Percentiles rank a stretch among this genome's conserved stretches.
Evolutionary conservation across 1,140 invertebrate genomes (phyloP).

Genomic region (Catajapyx aquilonaris): DNA sequence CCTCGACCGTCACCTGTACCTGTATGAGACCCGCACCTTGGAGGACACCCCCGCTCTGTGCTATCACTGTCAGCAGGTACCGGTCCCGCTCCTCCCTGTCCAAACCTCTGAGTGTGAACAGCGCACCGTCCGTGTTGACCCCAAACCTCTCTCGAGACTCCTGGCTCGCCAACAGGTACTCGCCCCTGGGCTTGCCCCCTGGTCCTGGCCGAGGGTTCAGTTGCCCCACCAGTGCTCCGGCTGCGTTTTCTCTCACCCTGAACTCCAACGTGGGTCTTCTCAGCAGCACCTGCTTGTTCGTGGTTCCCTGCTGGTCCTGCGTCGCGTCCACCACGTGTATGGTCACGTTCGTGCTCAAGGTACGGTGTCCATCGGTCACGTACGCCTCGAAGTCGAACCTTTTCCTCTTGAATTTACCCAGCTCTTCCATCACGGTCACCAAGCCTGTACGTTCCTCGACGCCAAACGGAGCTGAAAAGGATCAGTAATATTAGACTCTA

Average conservation of each 20-base stretch:
- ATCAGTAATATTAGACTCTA: slow-evolving; percentile 6
- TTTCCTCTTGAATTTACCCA: slow-evolving; percentile 40
- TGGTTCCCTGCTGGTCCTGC: slow-evolving; percentile 37
- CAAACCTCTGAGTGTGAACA: slow-evolving; percentile 47
- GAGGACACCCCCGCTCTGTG: slow-evolving; percentile 38
- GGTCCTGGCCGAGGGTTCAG: slow-evolving; percentile 33
- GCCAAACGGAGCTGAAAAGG: slow-evolving; percentile 59
- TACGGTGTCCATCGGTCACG: slow-evolving; percentile 40
- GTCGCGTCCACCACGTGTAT: slow-evolving; percentile 62
- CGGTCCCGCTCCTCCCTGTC: slow-evolving; percentile 51
- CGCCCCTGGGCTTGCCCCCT: slow-evolving; percentile 21
- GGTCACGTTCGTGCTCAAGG: slow-evolving; percentile 54
- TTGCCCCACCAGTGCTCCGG: slow-evolving; percentile 50
- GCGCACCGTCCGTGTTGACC: slow-evolving; percentile 49
- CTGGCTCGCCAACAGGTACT: slow-evolving; percentile 16
- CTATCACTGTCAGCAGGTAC: slow-evolving; percentile 58
- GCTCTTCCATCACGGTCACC: slow-evolving; percentile 57
- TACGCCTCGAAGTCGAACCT: slow-evolving; percentile 63
- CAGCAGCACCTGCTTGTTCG: slow-evolving; percentile 41
- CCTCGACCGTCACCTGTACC: slow-evolving; percentile 55
- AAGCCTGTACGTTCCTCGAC: slow-evolving; percentile 73
- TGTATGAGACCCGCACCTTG: slow-evolving; percentile 49
- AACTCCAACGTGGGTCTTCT: slow-evolving; percentile 53
- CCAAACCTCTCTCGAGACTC: slow-evolving; percentile 51
- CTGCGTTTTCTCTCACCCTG: slow-evolving; percentile 51